Evolutionary conservation across 1,140 invertebrate genomes (phyloP), one percentile per base, ranked within the genome.

Genomic region (Leptinotarsa defecta): DNA sequence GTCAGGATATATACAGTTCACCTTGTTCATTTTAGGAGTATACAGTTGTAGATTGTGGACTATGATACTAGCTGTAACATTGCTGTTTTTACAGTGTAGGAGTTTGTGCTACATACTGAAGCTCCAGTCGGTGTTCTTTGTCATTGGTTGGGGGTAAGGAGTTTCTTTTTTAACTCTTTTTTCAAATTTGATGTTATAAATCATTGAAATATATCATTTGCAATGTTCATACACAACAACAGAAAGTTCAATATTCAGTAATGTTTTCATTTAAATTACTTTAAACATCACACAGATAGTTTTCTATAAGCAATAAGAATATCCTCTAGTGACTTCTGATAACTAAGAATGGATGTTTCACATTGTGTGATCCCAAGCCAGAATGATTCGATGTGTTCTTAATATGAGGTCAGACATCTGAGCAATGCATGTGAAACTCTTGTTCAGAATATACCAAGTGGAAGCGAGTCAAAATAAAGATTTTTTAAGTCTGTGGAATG

Each of bases 31-130:
- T 27, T 86, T 90, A 64, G 94, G 94, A 24, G 90, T 93, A 34
- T 93, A 94, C 80, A 92, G 93, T 65, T 91, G 93, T 48, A 87
- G 95, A 27, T 87, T 96, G 43, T 97, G 94, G 93, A 95, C 95
- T 0, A 91, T 92, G 17, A 90, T 94, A 72, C 87, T 97, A 68
- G 93, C 95, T 19, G 86, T 94, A 22, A 91, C 91, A 5, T 83
- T 98, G 17, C 89, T 96, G 62, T 92, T 97, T 81, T 86, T 97
- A 34, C 92, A 95, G 84, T 93, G 91, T 73, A 90, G 93, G 64
- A 94, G 94, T 77, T 87, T 94, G 2, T 93, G 93, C 83, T 95
- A 93, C 86, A 91, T 96, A 27, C 84, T 94, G 13, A 91, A 91
- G 77, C 79, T 95, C 0, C 91, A 92, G 83, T 92, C 92, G 27